A percentile compares a stretch with the other conserved stretches of the same genome.
phyloP scores from a whole-genome alignment of 2,113 vertebrate genomes.

The Machaerirhynchus nigripectus region DNA sequence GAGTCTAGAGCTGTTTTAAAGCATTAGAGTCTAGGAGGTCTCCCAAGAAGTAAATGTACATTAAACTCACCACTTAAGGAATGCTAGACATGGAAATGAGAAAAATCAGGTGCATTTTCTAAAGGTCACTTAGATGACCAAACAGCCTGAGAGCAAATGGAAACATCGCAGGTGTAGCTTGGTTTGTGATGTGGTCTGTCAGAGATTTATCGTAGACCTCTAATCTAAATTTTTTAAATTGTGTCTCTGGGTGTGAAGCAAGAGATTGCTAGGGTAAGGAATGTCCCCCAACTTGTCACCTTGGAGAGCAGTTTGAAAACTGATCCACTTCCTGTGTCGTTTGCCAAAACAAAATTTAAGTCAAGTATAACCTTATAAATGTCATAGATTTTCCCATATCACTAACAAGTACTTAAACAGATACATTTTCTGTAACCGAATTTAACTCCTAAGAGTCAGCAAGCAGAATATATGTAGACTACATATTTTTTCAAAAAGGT shows the following conservation, averaged over 20 bases:
- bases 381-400: background rate
- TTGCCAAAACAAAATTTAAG: background rate
- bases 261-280: background rate
- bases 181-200: background rate
- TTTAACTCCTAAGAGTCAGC: background rate
- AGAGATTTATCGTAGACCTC: background rate
- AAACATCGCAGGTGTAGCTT: background rate
- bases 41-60: background rate
- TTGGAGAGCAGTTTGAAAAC: background rate
- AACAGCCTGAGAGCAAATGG: background rate
- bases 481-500: background rate
- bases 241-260: background rate
- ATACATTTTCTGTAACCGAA: background rate
- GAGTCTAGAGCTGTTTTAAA: background rate
- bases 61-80: background rate
- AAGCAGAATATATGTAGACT: background rate
- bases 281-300: rapidly evolving
- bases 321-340: background rate
- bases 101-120: background rate
- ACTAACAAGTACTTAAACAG: background rate
- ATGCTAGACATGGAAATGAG: background rate
- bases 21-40: background rate
- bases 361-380: background rate
- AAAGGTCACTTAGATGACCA: background rate
- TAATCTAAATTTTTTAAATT: background rate